Base-by-base conservation (phyloP, 2,113 vertebrate genomes). In the Ptilorrhoa leucosticta region DNA sequence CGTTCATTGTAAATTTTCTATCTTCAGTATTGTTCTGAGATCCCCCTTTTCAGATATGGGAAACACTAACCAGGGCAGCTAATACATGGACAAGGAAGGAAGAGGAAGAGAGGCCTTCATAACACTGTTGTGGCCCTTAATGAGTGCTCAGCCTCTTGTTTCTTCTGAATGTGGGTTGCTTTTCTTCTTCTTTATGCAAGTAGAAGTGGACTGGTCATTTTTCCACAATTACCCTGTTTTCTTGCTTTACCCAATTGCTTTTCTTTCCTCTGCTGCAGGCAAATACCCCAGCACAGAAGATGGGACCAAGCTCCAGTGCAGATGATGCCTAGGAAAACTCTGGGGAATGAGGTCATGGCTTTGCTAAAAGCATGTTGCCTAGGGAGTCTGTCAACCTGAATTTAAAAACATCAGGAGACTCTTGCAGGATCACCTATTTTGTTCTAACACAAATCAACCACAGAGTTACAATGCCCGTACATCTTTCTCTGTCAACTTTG, bases 111-210 rank as follows among this genome's bases (percentile, higher is more conserved):
- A 6, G 18, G 15, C 21, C 27, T 21, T 44, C 44, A 53, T 6
- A 23, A 57, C 4, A 0, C 2, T 44, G 11, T 27, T 58, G 51
- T 37, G 51, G 10, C 23, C 6, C 5, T n/a, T 42, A 2, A 4
- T 1, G 15, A 28, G 5, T 54, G 17, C 35, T 70, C 1, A 0
- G 21, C 30, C 26, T 77, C 51, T n/a, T 19, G 3, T 42, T 80
- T 86, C 27, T 76, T 56, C 35, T 53, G 7, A 1, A 7, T 35
- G 7, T 17, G 27, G 12, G 8, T 19, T 39, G 31, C 0, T 14
- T 53, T 28, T 40, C 15, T 24, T 10, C 8, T 27, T 19, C 4
- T 57, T 83, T 12, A 22, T 1, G 3, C 33, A 60, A n/a, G 20
- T 19, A 19, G 10, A 69, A 30, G 2, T n/a, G 28, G 13, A 56